Evolutionary conservation across 2,888 invertebrate species (phyloP).

Genomic region (Luperina testacea): DNA sequence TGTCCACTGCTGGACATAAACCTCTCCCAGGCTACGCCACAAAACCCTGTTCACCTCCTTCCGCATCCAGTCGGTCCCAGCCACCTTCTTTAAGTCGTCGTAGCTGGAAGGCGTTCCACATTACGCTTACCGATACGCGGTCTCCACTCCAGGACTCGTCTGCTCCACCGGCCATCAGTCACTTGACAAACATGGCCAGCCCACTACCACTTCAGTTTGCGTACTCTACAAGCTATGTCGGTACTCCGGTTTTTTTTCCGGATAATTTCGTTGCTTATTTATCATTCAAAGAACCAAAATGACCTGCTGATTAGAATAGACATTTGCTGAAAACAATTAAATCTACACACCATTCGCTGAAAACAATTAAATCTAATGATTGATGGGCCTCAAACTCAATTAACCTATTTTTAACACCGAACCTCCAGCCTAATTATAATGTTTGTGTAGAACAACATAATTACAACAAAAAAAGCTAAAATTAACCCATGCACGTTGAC

Average conservation of each 20-base stretch:
- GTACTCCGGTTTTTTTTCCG: neutral
- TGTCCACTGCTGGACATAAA: neutral
- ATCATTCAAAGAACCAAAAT: neutral
- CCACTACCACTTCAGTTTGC: no score
- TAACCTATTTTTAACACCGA: constrained; percentile 23
- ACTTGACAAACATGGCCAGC: no score
- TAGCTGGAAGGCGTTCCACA: no score
- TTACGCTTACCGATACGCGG: no score
- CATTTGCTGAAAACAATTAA: constrained; percentile 7
- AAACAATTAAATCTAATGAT: constrained; percentile 24
- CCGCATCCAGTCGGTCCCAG: no score
- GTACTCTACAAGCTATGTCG: neutral
- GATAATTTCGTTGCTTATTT: neutral
- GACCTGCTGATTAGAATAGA: neutral
- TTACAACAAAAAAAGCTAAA: constrained; percentile 31
- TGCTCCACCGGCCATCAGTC: no score
- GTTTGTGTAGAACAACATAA: constrained; percentile 29
- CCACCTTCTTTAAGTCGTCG: no score
- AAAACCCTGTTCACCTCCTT: no score
- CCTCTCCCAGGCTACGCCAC: no score
- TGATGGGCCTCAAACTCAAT: constrained; percentile 26
- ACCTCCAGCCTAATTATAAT: constrained; percentile 11
- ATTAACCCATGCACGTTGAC: constrained; percentile 32
- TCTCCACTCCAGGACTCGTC: no score
- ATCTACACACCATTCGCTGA: constrained; percentile 6